phyloP scores from a whole-genome alignment of 1,140 invertebrate species.

The Harpegnathos saltator region DNA sequence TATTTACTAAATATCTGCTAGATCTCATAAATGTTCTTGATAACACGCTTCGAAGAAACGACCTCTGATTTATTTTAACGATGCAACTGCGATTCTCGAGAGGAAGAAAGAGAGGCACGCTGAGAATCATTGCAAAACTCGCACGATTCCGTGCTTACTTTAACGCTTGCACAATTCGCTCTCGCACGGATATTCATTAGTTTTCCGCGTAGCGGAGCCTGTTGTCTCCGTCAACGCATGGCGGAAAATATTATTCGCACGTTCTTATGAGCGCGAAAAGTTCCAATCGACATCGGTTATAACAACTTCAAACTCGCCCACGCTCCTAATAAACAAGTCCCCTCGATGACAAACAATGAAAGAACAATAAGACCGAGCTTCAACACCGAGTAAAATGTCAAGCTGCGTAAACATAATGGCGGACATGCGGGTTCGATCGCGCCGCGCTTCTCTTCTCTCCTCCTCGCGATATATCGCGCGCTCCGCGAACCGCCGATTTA shows the following conservation, averaged over 20 bases:
- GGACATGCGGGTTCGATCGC: background rate
- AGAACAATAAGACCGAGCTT: slow-evolving; percentile 6
- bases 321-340: slow-evolving; percentile 13
- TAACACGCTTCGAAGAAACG: too few species aligned
- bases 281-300: background rate
- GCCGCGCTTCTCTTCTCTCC: too few species aligned
- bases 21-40: too few species aligned
- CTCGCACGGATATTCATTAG: background rate
- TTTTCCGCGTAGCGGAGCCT: background rate
- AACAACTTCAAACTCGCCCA: background rate
- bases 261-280: background rate
- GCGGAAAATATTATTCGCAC: too few species aligned
- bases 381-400: slow-evolving; percentile 48
- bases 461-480: background rate
- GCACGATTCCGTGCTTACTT: background rate
- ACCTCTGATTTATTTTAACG: too few species aligned
- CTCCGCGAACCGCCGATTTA: background rate
- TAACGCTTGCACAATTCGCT: background rate
- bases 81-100: too few species aligned
- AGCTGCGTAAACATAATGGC: slow-evolving; percentile 35
- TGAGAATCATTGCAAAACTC: too few species aligned
- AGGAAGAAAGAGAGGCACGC: too few species aligned
- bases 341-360: slow-evolving; percentile 5
- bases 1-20: too few species aligned
- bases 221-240: too few species aligned